A percentile compares a stretch with the other conserved stretches of the same genome.
Conservation (phyloP, 2,888 invertebrate species). For the Zonitis immaculata region DNA sequence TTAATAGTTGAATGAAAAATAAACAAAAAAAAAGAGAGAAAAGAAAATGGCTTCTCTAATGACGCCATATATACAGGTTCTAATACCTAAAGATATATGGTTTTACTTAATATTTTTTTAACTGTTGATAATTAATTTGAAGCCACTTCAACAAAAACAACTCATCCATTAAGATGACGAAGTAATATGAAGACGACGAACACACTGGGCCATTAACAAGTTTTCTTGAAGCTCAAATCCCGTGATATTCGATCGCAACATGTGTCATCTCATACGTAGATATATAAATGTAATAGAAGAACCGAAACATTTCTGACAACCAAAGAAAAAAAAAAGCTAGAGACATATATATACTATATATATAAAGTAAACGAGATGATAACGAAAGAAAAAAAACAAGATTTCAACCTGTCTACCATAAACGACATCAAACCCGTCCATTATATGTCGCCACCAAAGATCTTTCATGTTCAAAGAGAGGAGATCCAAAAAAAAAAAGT, state of each 20-base stretch:
- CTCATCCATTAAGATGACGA: constrained; percentile 42
- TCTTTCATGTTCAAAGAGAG: neutral
- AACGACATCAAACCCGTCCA: constrained; percentile 6
- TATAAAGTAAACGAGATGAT: no score
- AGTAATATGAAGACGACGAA: constrained; percentile 43
- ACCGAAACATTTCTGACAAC: neutral
- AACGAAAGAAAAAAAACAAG: constrained; percentile 1
- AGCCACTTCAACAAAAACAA: constrained; percentile 45
- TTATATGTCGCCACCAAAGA: constrained; percentile 4
- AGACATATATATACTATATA: no score
- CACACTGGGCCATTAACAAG: constrained; percentile 40
- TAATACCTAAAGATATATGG: neutral
- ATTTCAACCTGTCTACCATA: constrained; percentile 7
- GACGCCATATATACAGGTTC: neutral
- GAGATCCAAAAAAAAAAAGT: neutral
- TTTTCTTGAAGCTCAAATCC: constrained; percentile 34
- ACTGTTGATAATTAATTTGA: constrained; percentile 43
- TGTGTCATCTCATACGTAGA: constrained; percentile 34
- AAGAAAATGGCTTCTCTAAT: neutral
- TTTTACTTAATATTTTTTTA: neutral
- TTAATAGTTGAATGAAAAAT: no score
- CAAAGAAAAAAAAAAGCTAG: neutral
- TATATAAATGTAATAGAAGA: constrained; percentile 28
- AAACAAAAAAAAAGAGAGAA: neutral
- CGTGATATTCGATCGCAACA: constrained; percentile 42